Percentiles rank a stretch among this genome's conserved stretches.
Evolutionary conservation across 2,888 invertebrate genomes (phyloP).

Genomic region (Ophion obscuratus): DNA sequence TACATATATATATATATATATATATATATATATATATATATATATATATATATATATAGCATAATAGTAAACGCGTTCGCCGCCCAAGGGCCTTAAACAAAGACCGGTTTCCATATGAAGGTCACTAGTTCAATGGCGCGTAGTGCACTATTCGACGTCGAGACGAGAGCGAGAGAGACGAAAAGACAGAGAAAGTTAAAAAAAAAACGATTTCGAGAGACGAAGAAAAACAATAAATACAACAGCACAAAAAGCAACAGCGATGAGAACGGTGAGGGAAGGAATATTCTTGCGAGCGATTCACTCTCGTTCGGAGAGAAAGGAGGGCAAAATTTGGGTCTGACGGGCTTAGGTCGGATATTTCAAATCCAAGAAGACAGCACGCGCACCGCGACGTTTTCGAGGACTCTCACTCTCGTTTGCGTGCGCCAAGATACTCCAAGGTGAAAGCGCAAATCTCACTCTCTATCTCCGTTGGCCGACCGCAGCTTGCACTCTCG

Average conservation of each 20-base stretch:
- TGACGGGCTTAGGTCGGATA: conserved; percentile 33
- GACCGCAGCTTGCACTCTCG: conserved; percentile 72
- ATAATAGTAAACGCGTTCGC: conserved; percentile 30
- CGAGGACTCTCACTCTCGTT: conserved; percentile 63
- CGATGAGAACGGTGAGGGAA: conserved; percentile 33
- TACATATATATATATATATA: conserved; percentile 34
- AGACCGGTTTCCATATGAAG: conserved; percentile 83
- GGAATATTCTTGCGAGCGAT: conserved; percentile 60
- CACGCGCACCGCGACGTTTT: neutral
- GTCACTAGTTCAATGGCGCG: conserved; percentile 82
- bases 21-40: conserved; percentile 31
- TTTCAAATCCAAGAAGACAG: conserved; percentile 10
- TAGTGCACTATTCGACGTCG: conserved; percentile 56
- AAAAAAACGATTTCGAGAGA: conserved; percentile 17
- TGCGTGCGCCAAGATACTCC: conserved; percentile 53
- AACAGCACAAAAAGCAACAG: conserved; percentile 47
- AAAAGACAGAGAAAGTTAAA: conserved; percentile 17
- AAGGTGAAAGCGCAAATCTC: conserved; percentile 60
- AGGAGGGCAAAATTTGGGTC: conserved; percentile 54
- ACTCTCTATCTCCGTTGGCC: conserved; percentile 49
- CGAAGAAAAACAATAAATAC: conserved; percentile 31
- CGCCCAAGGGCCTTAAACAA: conserved; percentile 72
- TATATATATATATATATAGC: conserved; percentile 24
- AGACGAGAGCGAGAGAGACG: conserved; percentile 23
- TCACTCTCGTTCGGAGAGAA: conserved; percentile 68